Base-by-base conservation (phyloP, 2,113 vertebrate species). In the Antigone vipio region DNA sequence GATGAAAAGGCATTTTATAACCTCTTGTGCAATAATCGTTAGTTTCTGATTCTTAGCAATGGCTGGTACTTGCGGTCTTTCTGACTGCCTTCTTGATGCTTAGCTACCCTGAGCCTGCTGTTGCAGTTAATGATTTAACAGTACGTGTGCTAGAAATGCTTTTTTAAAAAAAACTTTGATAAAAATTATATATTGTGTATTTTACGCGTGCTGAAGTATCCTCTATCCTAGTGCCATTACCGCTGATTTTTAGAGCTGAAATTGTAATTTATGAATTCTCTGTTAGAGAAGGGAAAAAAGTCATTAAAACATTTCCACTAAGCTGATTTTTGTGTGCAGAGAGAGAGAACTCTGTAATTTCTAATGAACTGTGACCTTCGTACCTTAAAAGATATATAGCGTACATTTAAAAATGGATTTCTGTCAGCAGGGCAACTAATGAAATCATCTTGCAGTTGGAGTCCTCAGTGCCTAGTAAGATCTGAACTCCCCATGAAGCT, bases 121-220 rank as follows among this genome's bases (percentile, higher is more conserved):
- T 47, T 84, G 27, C 24, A 44, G 2, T 45, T 56, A 45, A 27
- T 38, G 18, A 32, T 35, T 76, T 71, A 40, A 38, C 17, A 49
- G 13, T 21, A 11, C 12, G 3, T 0, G 0, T 40, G 15, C 30
- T 86, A 34, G 29, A 55, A 40, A 38, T 71, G 26, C 3, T 22
- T 69, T 17, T 56, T 59, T n/a, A 30, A 32, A 47, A 68, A 6
- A 66, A 23, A 2, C 19, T 67, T 59, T 7, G 16, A 11, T 50
- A 45, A 62, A 40, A 32, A 14, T 35, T 76, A 9, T 27, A 2
- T 47, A 17, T 42, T 35, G 3, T 45, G 14, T 50, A 20, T 47
- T 85, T 71, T 81, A 24, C 6, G 5, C 7, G 3, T 77, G 24
- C 35, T 20, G 4, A n/a, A 58, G 45, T 66, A 34, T 35, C 29